phyloP scores from a whole-genome alignment of 2,888 invertebrate genomes.

The Hirtodrosophila alboralis region DNA sequence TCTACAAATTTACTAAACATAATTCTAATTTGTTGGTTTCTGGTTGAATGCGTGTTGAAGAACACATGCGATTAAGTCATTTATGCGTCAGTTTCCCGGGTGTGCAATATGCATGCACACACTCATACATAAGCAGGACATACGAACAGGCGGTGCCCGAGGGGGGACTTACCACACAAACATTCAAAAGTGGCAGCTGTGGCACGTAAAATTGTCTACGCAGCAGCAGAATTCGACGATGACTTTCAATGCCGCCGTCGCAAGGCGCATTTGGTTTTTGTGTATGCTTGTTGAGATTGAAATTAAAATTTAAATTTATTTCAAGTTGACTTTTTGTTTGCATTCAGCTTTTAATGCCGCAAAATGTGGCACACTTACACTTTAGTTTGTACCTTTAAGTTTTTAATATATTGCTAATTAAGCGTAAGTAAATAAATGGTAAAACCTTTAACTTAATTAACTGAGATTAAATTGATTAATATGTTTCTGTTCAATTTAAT shows the following conservation, averaged over 20 bases:
- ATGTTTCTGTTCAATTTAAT: too few species aligned
- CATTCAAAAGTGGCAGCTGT: slow-evolving; percentile 47
- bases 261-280: slow-evolving; percentile 58
- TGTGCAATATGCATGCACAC: slow-evolving; percentile 59
- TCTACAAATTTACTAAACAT: too few species aligned
- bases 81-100: slow-evolving; percentile 50
- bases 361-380: slow-evolving; percentile 21
- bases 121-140: slow-evolving; percentile 17
- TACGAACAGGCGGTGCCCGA: slow-evolving; percentile 21
- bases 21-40: slow-evolving; percentile 7
- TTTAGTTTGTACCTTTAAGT: slow-evolving; percentile 2
- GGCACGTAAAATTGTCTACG: slow-evolving; percentile 68
- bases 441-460: neutral
- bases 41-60: slow-evolving; percentile 11
- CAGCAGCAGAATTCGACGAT: slow-evolving; percentile 46
- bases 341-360: slow-evolving; percentile 11
- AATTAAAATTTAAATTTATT: slow-evolving; percentile 79
- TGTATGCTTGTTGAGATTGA: slow-evolving; percentile 64
- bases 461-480: slow-evolving; percentile 3
- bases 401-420: slow-evolving; percentile 43
- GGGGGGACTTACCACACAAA: slow-evolving; percentile 44
- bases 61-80: slow-evolving; percentile 62
- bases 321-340: slow-evolving; percentile 61
- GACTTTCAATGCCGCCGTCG: slow-evolving; percentile 21
- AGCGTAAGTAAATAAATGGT: slow-evolving; percentile 13